These are phyloP conservation scores for Ciconia maguari DNA, from an alignment of 2,113 vertebrate species.

Conservation along the genomic window DNA sequence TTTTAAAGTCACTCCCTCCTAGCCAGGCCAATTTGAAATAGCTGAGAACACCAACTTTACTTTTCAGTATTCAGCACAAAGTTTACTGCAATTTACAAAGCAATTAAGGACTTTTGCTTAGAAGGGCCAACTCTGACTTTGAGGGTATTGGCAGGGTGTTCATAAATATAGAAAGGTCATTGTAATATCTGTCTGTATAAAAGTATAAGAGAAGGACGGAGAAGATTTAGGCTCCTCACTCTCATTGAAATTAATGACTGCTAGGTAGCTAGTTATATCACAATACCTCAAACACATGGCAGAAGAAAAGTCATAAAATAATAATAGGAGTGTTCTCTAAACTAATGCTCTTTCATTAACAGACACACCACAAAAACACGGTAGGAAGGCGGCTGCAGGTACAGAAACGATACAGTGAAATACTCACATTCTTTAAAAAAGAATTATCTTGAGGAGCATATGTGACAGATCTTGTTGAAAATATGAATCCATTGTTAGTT, in stretches of 20 bases:
- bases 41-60: background rate
- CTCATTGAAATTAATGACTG: background rate
- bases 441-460: background rate
- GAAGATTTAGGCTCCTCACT: background rate
- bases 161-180: background rate
- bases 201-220: background rate
- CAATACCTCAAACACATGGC: background rate
- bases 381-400: background rate
- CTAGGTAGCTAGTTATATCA: background rate
- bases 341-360: background rate
- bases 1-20: background rate
- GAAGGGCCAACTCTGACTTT: background rate
- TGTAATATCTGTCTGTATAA: background rate
- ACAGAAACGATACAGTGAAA: background rate
- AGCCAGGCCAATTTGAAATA: background rate
- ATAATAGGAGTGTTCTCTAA: background rate
- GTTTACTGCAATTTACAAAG: background rate
- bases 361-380: accelerated
- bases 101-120: background rate
- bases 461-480: background rate
- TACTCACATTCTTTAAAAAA: background rate
- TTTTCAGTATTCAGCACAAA: background rate
- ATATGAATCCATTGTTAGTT: background rate
- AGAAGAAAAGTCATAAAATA: background rate
- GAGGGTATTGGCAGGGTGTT: background rate